Percentiles rank a stretch among this genome's conserved stretches.
phyloP scores from a whole-genome alignment of 2,113 vertebrate species.

The Ciconia boyciana region DNA sequence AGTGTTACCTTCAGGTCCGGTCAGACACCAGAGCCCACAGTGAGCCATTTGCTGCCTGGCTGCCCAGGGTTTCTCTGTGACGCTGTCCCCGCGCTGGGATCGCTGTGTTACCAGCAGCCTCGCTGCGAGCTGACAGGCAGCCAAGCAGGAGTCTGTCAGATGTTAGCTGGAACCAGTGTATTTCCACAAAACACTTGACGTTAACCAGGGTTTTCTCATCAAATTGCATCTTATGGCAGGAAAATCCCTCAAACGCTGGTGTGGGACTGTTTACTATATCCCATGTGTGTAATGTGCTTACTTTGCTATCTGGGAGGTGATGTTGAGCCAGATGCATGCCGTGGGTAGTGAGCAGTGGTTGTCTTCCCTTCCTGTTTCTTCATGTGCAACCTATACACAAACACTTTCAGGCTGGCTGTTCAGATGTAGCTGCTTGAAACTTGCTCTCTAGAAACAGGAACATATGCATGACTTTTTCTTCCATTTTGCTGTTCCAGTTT shows the following conservation, averaged over 20 bases:
- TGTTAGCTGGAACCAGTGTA: not conserved
- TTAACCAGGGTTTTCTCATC: not conserved
- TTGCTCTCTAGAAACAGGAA: not conserved
- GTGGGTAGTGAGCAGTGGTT: not conserved
- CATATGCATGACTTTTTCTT: not conserved
- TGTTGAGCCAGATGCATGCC: not conserved
- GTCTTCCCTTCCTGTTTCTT: not conserved
- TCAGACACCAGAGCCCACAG: not conserved
- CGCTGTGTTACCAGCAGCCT: accelerated
- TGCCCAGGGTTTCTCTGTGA: not conserved
- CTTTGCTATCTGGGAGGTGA: not conserved
- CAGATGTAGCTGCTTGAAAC: not conserved
- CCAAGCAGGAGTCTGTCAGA: not conserved
- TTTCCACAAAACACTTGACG: not conserved
- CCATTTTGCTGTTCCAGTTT: not conserved
- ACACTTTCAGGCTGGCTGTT: not conserved
- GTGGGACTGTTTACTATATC: not conserved
- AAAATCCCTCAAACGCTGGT: not conserved
- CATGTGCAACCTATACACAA: not conserved
- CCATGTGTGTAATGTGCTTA: not conserved
- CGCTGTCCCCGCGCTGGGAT: accelerated
- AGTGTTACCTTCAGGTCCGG: not conserved
- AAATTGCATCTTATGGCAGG: not conserved
- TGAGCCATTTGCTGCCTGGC: not conserved
- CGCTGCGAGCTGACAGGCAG: not conserved